Conservation (phyloP, 2,888 invertebrate genomes). For the Drosophila kambysellisi region DNA sequence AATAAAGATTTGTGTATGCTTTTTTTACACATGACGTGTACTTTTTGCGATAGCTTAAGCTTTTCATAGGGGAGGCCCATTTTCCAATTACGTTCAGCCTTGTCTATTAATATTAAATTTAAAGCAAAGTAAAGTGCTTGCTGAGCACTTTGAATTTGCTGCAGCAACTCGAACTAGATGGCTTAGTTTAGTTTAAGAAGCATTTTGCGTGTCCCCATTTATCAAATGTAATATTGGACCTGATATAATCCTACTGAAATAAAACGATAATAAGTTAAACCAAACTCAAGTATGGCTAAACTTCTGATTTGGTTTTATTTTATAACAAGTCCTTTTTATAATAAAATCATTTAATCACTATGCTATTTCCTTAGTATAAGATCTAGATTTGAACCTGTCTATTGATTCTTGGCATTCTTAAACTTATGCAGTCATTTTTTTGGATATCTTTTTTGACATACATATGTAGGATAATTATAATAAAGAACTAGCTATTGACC, state of each 20-base stretch:
- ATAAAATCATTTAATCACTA: no score
- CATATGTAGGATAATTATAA: background rate
- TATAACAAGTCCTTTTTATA: background rate
- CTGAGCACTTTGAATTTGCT: background rate
- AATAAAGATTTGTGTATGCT: background rate
- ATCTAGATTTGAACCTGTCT: background rate
- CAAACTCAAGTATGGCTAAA: background rate
- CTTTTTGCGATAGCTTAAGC: background rate
- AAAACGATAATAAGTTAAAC: background rate
- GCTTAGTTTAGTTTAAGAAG: background rate
- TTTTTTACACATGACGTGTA: background rate
- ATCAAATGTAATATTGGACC: background rate
- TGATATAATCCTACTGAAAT: background rate
- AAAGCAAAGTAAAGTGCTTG: conserved; percentile 11
- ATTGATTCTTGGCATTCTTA: background rate
- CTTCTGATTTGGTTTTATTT: background rate
- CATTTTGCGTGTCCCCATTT: background rate
- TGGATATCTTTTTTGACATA: background rate
- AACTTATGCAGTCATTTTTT: background rate
- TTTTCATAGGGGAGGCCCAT: conserved; percentile 1
- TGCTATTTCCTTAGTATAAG: background rate
- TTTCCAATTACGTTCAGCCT: conserved; percentile 14
- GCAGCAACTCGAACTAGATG: background rate
- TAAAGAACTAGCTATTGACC: background rate
- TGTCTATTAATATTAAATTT: conserved; percentile 11